Evolutionary conservation across 2,113 vertebrate species (phyloP).

Genomic region (Nematolebias whitei): DNA sequence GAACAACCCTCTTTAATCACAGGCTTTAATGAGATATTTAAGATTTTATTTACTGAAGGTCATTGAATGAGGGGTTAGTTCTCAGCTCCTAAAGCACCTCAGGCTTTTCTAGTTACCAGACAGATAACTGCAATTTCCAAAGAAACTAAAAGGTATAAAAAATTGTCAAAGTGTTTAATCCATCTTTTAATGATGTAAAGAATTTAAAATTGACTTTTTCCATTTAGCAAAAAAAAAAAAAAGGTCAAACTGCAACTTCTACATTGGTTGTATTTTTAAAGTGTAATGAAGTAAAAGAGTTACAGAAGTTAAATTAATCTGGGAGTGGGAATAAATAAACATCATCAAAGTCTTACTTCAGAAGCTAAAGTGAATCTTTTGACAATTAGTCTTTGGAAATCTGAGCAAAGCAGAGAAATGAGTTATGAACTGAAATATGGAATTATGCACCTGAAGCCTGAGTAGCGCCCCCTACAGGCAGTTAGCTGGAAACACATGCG

Average conservation of each 20-base stretch:
- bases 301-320: too few species aligned
- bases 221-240: constrained; percentile 6
- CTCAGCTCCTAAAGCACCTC: constrained; percentile 48
- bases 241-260: constrained; percentile 9
- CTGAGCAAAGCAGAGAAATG: neutral
- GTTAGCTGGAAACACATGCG: too few species aligned
- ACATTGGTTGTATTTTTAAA: neutral
- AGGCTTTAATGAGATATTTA: constrained; percentile 74
- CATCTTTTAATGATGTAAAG: constrained; percentile 3
- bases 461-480: constrained; percentile 61
- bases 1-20: constrained; percentile 55
- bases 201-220: constrained; percentile 11
- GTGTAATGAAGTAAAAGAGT: neutral
- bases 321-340: neutral
- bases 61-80: constrained; percentile 66
- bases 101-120: constrained; percentile 65
- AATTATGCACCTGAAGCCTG: constrained; percentile 28
- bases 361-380: neutral
- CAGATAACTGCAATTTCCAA: constrained; percentile 45
- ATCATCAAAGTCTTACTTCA: neutral
- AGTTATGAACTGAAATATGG: constrained; percentile 29
- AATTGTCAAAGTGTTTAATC: constrained; percentile 17
- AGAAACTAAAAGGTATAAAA: constrained; percentile 20
- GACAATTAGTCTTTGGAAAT: constrained; percentile 12
- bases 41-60: constrained; percentile 75